phyloP scores from a whole-genome alignment of 1,140 invertebrate species.

The Parapsyche elsis region DNA sequence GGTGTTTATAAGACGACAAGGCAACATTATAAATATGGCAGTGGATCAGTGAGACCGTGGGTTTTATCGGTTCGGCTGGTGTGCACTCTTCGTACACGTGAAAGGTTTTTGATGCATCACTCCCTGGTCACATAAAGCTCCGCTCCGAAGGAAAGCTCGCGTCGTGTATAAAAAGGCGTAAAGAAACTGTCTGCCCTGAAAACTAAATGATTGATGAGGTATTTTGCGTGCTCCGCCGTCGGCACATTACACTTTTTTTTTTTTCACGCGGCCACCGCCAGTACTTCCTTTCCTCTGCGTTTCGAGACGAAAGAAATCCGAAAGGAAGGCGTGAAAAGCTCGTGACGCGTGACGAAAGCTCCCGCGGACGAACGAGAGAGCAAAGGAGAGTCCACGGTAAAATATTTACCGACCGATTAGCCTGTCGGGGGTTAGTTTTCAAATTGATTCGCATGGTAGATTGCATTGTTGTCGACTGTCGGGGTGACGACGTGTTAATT shows the following conservation, averaged over 20 bases:
- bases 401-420: slow-evolving; percentile 45
- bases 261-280: neutral
- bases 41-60: slow-evolving; percentile 18
- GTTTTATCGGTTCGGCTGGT: neutral
- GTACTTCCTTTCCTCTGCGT: neutral
- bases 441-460: slow-evolving; percentile 42
- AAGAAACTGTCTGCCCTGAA: slow-evolving; percentile 49
- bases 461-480: neutral
- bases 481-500: slow-evolving; percentile 25
- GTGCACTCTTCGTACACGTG: slow-evolving; percentile 1
- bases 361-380: neutral
- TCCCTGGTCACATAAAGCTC: slow-evolving; percentile 6
- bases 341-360: slow-evolving; percentile 12
- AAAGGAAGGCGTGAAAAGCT: neutral
- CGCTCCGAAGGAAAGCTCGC: neutral
- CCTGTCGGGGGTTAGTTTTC: slow-evolving; percentile 25
- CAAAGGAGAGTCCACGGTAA: neutral
- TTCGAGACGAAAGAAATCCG: no score
- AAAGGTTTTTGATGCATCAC: slow-evolving; percentile 55
- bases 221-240: slow-evolving; percentile 47
- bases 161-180: slow-evolving; percentile 34
- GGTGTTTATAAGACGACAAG: neutral
- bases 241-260: neutral
- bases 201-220: slow-evolving; percentile 53
- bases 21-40: slow-evolving; percentile 14